A percentile compares a stretch with the other conserved stretches of the same genome.
These are phyloP conservation scores for Zosterops pallidus DNA, from an alignment of 2,113 vertebrate species.

Conservation along the genomic window DNA sequence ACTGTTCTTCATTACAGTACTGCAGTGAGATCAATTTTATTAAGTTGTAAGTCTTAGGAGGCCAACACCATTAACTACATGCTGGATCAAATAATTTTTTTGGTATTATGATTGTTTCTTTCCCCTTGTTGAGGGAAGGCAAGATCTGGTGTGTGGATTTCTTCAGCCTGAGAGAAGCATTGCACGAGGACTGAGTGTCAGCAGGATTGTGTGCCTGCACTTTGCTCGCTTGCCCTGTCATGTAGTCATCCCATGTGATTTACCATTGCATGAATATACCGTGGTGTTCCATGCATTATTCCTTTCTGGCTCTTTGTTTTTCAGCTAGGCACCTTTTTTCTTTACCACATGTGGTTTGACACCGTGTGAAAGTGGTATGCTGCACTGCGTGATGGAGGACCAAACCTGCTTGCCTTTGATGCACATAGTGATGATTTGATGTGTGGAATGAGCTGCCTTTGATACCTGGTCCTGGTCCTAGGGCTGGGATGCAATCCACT, in stretches of 20 bases:
- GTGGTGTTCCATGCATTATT: background rate
- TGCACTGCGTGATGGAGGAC: background rate
- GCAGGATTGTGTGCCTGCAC: background rate
- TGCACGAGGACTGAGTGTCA: fast-evolving
- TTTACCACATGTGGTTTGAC: background rate
- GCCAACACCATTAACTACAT: conserved; percentile 58
- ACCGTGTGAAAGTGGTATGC: background rate
- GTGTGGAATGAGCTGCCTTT: background rate
- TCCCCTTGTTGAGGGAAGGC: background rate
- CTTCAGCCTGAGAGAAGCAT: background rate
- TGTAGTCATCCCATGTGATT: background rate
- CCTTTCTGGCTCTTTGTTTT: background rate
- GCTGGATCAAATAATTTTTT: conserved; percentile 62
- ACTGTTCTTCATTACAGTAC: conserved; percentile 74
- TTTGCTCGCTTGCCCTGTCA: background rate
- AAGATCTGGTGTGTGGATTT: background rate
- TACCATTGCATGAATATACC: background rate
- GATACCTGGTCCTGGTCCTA: background rate
- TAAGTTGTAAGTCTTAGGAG: conserved; percentile 70
- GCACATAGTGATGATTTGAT: background rate
- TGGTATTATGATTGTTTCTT: conserved; percentile 13
- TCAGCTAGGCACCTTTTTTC: background rate
- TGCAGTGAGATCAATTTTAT: conserved; percentile 73
- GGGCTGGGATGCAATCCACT: fast-evolving
- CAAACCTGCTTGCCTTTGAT: conserved; percentile 1